Evolutionary conservation across 2,797 vertebrate genomes (phyloP).

Genomic region (Triplophysa bombifrons): DNA sequence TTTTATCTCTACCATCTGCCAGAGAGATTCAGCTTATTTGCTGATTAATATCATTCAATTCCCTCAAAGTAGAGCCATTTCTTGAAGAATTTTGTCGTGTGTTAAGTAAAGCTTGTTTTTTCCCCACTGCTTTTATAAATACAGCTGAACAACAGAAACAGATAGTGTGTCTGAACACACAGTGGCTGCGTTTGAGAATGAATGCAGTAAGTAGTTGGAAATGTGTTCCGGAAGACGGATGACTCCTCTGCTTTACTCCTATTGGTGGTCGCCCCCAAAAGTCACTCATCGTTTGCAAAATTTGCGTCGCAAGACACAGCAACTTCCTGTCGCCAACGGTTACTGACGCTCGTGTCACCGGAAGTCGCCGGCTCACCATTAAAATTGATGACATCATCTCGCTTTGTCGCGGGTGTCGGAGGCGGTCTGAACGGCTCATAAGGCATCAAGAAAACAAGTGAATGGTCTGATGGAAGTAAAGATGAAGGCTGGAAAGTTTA

Average conservation of each 20-base stretch:
- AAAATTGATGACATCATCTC: no score
- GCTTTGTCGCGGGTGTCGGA: no score
- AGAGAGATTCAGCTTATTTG: slow-evolving; percentile 34
- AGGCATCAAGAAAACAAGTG: neutral
- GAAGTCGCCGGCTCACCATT: no score
- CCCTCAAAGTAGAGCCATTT: slow-evolving; percentile 4
- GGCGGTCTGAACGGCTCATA: no score
- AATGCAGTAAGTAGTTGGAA: neutral
- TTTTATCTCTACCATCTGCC: slow-evolving; percentile 42
- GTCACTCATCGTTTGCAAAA: no score
- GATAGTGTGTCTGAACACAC: neutral
- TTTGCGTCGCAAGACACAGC: no score
- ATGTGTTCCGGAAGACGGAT: no score
- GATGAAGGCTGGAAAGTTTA: slow-evolving; percentile 10
- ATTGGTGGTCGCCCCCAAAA: no score
- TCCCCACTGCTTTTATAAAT: neutral
- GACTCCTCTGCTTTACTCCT: no score
- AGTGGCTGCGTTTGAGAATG: neutral
- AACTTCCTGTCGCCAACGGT: no score
- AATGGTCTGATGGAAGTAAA: slow-evolving; percentile 23
- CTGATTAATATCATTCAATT: slow-evolving; percentile 41
- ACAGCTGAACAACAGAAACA: neutral
- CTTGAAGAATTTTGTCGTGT: neutral
- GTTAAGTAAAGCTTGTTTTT: slow-evolving; percentile 4
- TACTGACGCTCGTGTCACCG: no score